Conservation (phyloP, 2,888 invertebrate genomes). For the Callimorpha dominula region DNA sequence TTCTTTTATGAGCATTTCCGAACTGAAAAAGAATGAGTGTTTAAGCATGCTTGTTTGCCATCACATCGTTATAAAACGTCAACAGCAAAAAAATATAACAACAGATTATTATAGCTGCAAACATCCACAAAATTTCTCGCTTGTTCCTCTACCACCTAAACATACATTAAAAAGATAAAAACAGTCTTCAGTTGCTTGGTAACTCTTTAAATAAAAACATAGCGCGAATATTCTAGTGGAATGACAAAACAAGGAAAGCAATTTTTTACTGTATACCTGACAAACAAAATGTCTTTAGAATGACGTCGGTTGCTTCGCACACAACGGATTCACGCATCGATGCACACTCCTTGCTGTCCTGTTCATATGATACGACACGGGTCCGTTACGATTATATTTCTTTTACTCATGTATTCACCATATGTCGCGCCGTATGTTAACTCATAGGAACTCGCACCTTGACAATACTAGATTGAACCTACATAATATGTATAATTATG, state of each 20-base stretch:
- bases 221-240: not conserved
- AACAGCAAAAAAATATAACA: too few species aligned
- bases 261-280: slow-evolving; percentile 8
- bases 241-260: slow-evolving; percentile 9
- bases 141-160: too few species aligned
- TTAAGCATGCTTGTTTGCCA: too few species aligned
- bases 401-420: not conserved
- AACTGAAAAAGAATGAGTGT: too few species aligned
- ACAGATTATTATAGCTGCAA: too few species aligned
- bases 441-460: too few species aligned
- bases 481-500: too few species aligned
- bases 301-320: slow-evolving; percentile 19
- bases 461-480: too few species aligned
- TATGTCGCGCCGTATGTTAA: not conserved
- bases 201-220: slow-evolving; percentile 9
- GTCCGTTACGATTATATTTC: slow-evolving; percentile 28
- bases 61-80: too few species aligned
- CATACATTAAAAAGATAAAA: too few species aligned
- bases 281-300: slow-evolving; percentile 24
- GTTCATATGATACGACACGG: slow-evolving; percentile 30
- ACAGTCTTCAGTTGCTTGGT: not conserved
- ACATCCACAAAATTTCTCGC: too few species aligned
- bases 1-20: too few species aligned
- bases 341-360: slow-evolving; percentile 46
- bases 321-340: slow-evolving; percentile 48